Conservation (phyloP, 2,113 vertebrate genomes). For the Dasyprocta punctata region DNA sequence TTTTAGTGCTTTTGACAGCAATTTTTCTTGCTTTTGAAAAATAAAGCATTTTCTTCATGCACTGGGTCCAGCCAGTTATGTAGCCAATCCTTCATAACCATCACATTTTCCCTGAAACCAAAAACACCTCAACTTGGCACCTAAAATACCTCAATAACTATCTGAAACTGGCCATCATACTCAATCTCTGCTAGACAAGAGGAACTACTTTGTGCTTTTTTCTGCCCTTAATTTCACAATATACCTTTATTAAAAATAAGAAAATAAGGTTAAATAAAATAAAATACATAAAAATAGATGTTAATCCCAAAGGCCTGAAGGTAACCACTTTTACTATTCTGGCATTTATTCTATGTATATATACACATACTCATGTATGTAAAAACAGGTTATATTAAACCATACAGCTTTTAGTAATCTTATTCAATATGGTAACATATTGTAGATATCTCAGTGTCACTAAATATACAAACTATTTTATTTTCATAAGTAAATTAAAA, state of each 20-base stretch:
- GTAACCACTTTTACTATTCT: constrained; percentile 28
- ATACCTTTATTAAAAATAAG: constrained; percentile 30
- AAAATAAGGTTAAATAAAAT: constrained; percentile 25
- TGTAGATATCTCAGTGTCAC: background rate
- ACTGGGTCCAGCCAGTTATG: background rate
- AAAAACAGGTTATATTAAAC: background rate
- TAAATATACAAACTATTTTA: background rate
- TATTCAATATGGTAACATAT: background rate
- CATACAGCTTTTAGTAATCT: background rate
- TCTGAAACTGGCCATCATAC: background rate
- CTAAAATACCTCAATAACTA: background rate
- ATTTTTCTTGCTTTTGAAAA: constrained; percentile 21
- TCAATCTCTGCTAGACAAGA: background rate
- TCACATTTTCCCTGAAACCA: background rate
- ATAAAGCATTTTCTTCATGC: background rate
- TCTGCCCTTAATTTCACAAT: constrained; percentile 19
- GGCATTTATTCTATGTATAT: background rate
- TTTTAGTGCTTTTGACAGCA: background rate
- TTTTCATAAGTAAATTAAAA: constrained; percentile 18
- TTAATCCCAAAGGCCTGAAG: background rate
- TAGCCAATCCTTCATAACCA: background rate
- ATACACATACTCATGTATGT: background rate
- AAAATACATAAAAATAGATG: background rate
- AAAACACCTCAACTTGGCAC: background rate
- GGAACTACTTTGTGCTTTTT: background rate